Percentiles rank a stretch among this genome's conserved stretches.
Conservation (phyloP, 2,797 vertebrate genomes). For the Dallia pectoralis region DNA sequence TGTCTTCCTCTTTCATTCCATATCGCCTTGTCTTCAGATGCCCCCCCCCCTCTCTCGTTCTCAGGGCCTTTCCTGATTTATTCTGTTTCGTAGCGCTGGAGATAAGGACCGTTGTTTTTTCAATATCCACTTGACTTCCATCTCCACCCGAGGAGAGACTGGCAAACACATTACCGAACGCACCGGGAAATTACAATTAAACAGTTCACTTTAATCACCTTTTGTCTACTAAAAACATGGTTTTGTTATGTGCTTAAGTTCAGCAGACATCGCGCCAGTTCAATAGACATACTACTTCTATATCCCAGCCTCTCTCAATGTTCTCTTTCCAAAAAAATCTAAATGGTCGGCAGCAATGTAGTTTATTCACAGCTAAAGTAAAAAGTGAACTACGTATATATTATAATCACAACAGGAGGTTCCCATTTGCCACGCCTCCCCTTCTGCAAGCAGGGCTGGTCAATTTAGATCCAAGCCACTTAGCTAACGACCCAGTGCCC, state of each 20-base stretch:
- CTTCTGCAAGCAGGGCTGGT: no score
- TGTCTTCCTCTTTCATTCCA: constrained; percentile 9
- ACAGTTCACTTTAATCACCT: constrained; percentile 68
- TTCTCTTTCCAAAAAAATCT: constrained; percentile 34
- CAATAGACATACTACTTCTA: constrained; percentile 42
- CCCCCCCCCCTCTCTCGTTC: constrained; percentile 38
- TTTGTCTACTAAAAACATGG: constrained; percentile 64
- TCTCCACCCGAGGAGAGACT: constrained; percentile 8
- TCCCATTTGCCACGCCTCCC: no score
- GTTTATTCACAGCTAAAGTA: constrained; percentile 64
- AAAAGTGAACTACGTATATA: constrained; percentile 63
- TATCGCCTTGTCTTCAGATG: background rate
- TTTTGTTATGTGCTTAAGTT: constrained; percentile 59
- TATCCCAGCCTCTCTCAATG: constrained; percentile 22
- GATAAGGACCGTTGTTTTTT: background rate
- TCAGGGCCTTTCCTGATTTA: background rate
- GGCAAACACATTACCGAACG: constrained; percentile 52
- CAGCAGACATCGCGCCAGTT: constrained; percentile 47
- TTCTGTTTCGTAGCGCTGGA: background rate
- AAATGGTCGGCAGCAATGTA: constrained; percentile 66
- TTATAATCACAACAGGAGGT: no score
- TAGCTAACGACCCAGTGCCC: no score
- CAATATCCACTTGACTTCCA: background rate
- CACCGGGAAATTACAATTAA: constrained; percentile 72
- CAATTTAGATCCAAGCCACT: no score